Base-by-base conservation (phyloP, 1,140 invertebrate genomes). In the Drosophila rhopaloa region DNA sequence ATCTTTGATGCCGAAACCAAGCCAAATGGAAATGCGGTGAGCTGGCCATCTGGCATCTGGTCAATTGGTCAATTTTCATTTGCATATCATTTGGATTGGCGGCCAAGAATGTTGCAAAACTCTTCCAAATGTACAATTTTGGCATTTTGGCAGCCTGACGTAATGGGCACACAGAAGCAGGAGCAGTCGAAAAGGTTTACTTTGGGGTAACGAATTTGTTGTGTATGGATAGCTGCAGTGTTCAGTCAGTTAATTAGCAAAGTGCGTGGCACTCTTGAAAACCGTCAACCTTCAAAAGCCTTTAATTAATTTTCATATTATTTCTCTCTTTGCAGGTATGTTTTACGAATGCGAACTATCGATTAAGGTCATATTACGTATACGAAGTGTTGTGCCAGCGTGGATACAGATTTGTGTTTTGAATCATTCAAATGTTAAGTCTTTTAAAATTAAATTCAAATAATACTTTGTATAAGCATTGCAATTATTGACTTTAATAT, bases 41-140 rank as follows among this genome's bases (percentile, higher is more conserved):
- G 38, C 58, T 67, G 48, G 65, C 58, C 70, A 68, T 63, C 67
- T 71, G 72, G 75, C 66, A 72, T 65, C 57, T 79, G 76, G 63
- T 85, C 82, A 86, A 75, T 81, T 86, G 81, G 74, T 78, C 78
- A 86, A 86, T 85, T 85, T 81, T 76, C 78, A 85, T 85, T 85
- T 85, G 75, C 74, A 81, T 88, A 88, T 79, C 79, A 62, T 82
- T 85, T 79, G 79, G 81, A 88, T 85, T 81, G 82, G 61, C 53
- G 38, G 73, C 73, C 68, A 71, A 72, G 68, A 72, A 76, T 67
- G 73, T 76, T 76, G 73, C 73, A 68, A 76, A 67, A 76, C 74
- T 66, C 56, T 73, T 37, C 48, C 13, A 53, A 73, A 47, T 73
- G 67, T 73, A 61, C 68, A 73, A 56, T 73, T 73, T 67, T 76